Conservation (phyloP, 2,797 vertebrate species). For the Siniperca scherzeri region DNA sequence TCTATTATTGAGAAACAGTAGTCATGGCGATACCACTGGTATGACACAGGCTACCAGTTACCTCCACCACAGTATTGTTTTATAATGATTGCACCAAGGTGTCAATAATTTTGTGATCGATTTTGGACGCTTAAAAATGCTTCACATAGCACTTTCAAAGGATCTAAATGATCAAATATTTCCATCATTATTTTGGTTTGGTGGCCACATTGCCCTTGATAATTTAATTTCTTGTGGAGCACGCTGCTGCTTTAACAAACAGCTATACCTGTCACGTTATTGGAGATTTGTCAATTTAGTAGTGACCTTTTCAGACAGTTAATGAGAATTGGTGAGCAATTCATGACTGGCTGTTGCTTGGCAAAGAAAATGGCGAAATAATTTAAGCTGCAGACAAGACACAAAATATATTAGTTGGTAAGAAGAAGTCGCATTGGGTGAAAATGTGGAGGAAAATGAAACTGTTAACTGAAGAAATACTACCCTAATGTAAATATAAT, state of each 20-base stretch:
- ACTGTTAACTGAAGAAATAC: background rate
- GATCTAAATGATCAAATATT: background rate
- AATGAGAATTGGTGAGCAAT: background rate
- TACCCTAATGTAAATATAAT: background rate
- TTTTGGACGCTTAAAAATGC: background rate
- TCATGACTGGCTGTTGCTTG: background rate
- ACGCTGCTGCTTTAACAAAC: background rate
- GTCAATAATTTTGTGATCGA: background rate
- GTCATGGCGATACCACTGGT: background rate
- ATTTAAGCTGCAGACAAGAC: background rate
- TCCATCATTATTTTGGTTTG: background rate
- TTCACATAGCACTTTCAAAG: background rate
- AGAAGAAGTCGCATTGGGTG: background rate
- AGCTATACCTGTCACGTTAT: background rate
- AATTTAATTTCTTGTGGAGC: background rate
- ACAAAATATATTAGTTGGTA: background rate
- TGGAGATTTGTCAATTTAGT: background rate
- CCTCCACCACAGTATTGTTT: background rate
- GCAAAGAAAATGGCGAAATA: background rate
- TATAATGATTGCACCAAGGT: no score
- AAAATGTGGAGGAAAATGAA: background rate
- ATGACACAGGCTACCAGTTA: background rate
- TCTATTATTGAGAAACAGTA: background rate
- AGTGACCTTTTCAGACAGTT: slow-evolving; percentile 4
- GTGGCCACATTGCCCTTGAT: background rate